Evolutionary conservation across 2,888 invertebrate species (phyloP), one percentile per base, ranked within the genome.

Genomic region (Endotricha flammealis): DNA sequence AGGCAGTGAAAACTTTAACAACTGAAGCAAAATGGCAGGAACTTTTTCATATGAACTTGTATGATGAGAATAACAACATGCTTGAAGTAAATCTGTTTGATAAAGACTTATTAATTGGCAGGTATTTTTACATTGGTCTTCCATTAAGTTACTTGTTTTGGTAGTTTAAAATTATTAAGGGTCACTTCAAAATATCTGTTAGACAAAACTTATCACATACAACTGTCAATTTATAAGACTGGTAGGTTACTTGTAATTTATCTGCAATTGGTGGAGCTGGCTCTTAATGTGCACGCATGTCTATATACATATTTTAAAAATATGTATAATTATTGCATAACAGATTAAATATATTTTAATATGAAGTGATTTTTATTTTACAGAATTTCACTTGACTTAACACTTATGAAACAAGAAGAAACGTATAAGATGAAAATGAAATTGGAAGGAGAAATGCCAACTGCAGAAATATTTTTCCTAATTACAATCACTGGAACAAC

Each of bases 401-500:
- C 91, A 22, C 86, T 88, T 35, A 81, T 96, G 39, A 93, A 94
- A 57, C 90, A 94, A 13, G 99, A 99, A 75, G 91, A 89, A 41
- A 98, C 98, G 0, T 96, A 98, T 67, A 90, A 92, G 47, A 87
- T 97, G 47, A 93, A 92, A 89, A 89, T 93, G 48, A 90, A 92
- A 8, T 87, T 99, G 35, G 95, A 97, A 59, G 95, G 95, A 42
- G 94, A 93, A 9, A 89, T 91, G 0, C 91, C 92, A 1, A 59
- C 55, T 27, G 43, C 59, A 1, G 90, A 92, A 52, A 87, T 98
- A 39, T 94, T 94, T 64, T 85, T 98, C 9, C 88, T 98, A 47
- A 85, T 98, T 10, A 98, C 98, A 5, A 95, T 99, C 44, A 97
- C 95, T 53, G 98, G 98, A 0, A 95, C 95, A n/a, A n/a, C n/a